Evolutionary conservation across 2,888 invertebrate genomes (phyloP).

Genomic region (Ommatoiulus sabulosus): DNA sequence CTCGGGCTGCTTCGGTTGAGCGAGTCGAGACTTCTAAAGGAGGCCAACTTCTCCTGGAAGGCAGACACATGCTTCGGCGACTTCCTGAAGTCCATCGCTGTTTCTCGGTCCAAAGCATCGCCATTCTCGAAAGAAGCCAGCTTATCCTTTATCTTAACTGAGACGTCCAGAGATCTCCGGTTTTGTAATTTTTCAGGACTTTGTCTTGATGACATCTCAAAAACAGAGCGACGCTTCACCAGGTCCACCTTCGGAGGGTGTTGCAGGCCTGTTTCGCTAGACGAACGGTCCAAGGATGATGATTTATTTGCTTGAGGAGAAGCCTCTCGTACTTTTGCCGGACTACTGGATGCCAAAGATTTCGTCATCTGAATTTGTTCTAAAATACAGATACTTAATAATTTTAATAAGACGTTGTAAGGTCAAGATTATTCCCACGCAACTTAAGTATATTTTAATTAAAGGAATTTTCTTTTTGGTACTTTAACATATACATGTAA

Average conservation of each 20-base stretch:
- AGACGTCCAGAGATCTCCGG: constrained; percentile 54
- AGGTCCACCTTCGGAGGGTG: constrained; percentile 78
- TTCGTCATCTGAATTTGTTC: neutral
- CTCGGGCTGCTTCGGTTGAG: neutral
- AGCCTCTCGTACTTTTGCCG: neutral
- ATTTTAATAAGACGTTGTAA: too few species aligned
- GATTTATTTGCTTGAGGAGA: neutral
- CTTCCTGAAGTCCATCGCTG: neutral
- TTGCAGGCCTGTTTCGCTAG: neutral
- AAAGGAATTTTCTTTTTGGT: too few species aligned
- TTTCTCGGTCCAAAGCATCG: constrained; percentile 51
- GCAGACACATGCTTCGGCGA: constrained; percentile 60
- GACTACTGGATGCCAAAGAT: neutral
- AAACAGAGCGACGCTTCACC: constrained; percentile 83
- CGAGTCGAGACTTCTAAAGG: constrained; percentile 61
- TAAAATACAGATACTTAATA: neutral
- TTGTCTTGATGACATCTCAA: constrained; percentile 71
- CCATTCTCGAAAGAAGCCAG: constrained; percentile 62
- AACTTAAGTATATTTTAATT: too few species aligned
- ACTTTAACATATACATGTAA: too few species aligned
- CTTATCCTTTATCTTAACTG: constrained; percentile 59
- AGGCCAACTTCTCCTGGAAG: constrained; percentile 62
- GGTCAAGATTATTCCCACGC: too few species aligned
- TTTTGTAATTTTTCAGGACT: constrained; percentile 11
- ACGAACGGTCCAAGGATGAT: neutral